A percentile compares a stretch with the other conserved stretches of the same genome.
These are phyloP conservation scores for Ceratothoa steindachneri DNA, from an alignment of 2,888 invertebrate genomes.

Conservation along the genomic window DNA sequence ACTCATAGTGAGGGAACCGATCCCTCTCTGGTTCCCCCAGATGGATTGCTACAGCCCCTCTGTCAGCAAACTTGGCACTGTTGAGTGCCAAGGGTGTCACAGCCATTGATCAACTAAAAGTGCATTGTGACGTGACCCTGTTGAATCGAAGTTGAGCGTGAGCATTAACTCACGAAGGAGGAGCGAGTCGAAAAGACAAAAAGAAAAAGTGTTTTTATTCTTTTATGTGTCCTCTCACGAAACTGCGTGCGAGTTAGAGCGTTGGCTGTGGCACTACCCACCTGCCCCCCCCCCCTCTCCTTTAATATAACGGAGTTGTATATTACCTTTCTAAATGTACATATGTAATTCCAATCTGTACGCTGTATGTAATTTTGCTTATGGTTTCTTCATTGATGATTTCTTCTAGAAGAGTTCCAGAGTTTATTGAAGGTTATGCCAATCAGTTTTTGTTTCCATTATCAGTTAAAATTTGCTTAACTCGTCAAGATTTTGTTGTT, in stretches of 20 bases:
- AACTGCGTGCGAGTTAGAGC: too few species aligned
- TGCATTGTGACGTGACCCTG: too few species aligned
- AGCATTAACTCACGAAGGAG: too few species aligned
- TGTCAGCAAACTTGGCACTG: slow-evolving; percentile 3
- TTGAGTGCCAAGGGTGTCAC: slow-evolving; percentile 6
- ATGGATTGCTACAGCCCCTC: not conserved
- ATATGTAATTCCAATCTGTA: slow-evolving; percentile 42
- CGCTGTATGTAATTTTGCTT: slow-evolving; percentile 43
- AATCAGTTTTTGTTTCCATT: not conserved
- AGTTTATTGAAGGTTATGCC: slow-evolving; percentile 1
- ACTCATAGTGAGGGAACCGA: slow-evolving; percentile 4
- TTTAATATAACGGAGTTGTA: slow-evolving; percentile 34
- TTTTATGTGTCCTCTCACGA: not conserved
- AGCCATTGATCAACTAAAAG: not conserved
- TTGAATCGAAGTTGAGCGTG: too few species aligned
- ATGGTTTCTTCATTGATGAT: slow-evolving; percentile 31
- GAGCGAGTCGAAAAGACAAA: too few species aligned
- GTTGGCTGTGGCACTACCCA: not conserved
- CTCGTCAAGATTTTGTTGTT: not conserved
- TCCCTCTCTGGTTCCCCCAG: slow-evolving; percentile 6
- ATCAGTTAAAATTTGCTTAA: not conserved
- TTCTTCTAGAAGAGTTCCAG: not conserved
- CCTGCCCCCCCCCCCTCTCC: not conserved
- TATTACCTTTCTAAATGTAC: slow-evolving; percentile 42
- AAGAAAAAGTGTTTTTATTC: not conserved